Evolutionary conservation across 2,888 invertebrate species (phyloP), one percentile per base, ranked within the genome.

Genomic region (Emmelina monodactyla): DNA sequence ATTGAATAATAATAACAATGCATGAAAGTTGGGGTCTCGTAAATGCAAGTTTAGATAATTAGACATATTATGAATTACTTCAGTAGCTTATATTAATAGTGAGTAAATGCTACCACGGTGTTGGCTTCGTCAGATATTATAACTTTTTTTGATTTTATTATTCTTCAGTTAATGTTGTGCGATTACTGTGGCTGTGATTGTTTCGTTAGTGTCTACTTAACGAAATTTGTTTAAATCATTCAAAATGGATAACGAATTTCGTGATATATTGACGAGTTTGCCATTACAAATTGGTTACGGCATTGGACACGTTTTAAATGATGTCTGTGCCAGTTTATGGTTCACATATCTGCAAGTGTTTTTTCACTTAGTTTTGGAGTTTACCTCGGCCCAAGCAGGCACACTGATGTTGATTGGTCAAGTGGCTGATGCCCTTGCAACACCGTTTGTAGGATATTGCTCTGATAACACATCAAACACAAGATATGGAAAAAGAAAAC

Each of bases 321-420:
- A 97, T 70, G 83, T 96, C 28, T 93, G 92, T 68, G 93, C 94
- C 12, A 91, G 93, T 39, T 89, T 96, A 83, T 96, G 96, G 95
- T 96, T 96, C 67, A 91, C 91, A 1, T 96, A 96, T 65, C 84
- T 93, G 31, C 80, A 96, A 49, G 87, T 96, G 34, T 96, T 88
- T 67, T 88, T 93, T 44, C 83, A 85, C 61, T 70, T 85, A 49
- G 82, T 85, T 22, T 60, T 85, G 30, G 78, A 81, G 51, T 82
- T 85, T 52, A 78, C 71, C 47, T 73, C 84, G 16, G 65, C 73
- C 16, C 83, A 82, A 42, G 83, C 85, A 15, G 85, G 85, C 15
- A 69, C 83, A 32, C 70, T 92, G 34, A 83, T 95, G 67, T 79
- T 95, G 40, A 84, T 92, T 49, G 94, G 88, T n/a, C 88, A 91